Evolutionary conservation across 1,140 invertebrate species (phyloP).

Genomic region (Argopecten irradians): DNA sequence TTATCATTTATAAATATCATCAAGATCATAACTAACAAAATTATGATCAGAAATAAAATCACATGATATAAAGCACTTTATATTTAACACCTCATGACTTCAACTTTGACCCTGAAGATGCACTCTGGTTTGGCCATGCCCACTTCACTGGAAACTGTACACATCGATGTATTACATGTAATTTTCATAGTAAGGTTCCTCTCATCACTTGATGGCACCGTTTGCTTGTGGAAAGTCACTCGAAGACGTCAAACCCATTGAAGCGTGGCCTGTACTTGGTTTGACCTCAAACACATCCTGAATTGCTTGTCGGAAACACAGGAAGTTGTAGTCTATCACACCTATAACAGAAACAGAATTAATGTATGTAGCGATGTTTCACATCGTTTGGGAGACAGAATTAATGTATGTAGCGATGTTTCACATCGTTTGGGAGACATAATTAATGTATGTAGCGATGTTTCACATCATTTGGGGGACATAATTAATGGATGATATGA

Average conservation of each 20-base stretch:
- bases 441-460: too few relatives aligned
- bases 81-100: neutral
- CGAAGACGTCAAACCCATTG: neutral
- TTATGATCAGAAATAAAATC: neutral
- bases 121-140: neutral
- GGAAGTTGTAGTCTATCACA: slow-evolving; percentile 97
- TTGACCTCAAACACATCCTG: slow-evolving; percentile 75
- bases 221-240: slow-evolving; percentile 21
- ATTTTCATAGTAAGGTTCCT: neutral
- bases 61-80: neutral
- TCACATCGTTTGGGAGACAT: too few relatives aligned
- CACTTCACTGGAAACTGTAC: neutral
- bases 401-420: too few relatives aligned
- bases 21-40: neutral
- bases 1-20: neutral
- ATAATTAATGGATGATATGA: too few relatives aligned
- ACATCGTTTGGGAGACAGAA: too few relatives aligned
- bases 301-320: slow-evolving; percentile 90
- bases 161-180: neutral
- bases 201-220: neutral
- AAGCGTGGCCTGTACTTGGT: neutral
- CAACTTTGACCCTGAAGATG: neutral
- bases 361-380: too few relatives aligned
- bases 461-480: too few relatives aligned
- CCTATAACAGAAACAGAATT: slow-evolving; percentile 80